These are phyloP conservation scores for Chiloscyllium punctatum DNA, from an alignment of 2,797 vertebrate species.

Conservation along the genomic window DNA sequence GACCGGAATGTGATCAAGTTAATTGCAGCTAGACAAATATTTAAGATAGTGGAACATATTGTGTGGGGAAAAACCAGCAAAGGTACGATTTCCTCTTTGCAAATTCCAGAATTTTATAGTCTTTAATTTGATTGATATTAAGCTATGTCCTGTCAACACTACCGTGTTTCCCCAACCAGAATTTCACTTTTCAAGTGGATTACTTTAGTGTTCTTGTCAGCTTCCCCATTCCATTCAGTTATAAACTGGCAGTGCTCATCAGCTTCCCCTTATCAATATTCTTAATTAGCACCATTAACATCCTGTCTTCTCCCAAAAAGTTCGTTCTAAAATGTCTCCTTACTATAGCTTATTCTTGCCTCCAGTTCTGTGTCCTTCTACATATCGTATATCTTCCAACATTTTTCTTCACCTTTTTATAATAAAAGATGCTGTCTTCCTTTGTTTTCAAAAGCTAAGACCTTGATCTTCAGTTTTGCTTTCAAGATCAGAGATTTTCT, in stretches of 20 bases:
- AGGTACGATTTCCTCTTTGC: background rate
- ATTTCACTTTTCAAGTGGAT: no score
- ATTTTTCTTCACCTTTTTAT: background rate
- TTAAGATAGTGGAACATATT: background rate
- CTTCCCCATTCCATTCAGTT: background rate
- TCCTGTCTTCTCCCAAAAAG: background rate
- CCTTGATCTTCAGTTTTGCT: background rate
- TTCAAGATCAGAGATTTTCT: background rate
- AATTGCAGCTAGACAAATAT: background rate
- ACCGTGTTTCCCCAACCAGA: no score
- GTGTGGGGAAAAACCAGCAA: background rate
- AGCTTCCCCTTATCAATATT: background rate
- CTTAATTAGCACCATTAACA: background rate
- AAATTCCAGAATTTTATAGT: background rate
- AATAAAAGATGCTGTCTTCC: background rate
- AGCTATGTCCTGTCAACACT: no score
- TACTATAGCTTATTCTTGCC: background rate
- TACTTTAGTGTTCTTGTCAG: background rate
- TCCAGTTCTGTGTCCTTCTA: background rate
- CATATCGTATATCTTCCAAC: background rate
- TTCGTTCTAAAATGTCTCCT: background rate
- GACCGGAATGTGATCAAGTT: background rate
- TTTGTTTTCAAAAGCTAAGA: background rate
- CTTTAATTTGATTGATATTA: no score
- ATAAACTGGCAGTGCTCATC: background rate